Percentiles rank a stretch among this genome's conserved stretches.
phyloP scores from a whole-genome alignment of 1,140 invertebrate genomes.

The Drosophila pandora region DNA sequence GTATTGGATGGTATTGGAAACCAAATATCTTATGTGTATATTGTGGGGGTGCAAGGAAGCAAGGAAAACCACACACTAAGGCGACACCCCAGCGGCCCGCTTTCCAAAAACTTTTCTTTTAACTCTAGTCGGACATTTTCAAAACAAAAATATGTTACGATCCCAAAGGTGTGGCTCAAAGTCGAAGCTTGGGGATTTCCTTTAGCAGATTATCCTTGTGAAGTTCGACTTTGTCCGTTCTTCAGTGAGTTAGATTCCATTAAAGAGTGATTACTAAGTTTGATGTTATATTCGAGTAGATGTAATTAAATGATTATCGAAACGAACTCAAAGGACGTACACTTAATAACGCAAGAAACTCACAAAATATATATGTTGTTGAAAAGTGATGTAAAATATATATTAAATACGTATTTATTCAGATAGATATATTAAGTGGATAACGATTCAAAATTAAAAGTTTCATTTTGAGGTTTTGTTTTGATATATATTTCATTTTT shows the following conservation, averaged over 20 bases:
- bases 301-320: constrained; percentile 62
- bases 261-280: constrained; percentile 47
- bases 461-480: constrained; percentile 45
- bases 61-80: constrained; percentile 20
- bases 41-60: constrained; percentile 15
- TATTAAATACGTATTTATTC: constrained; percentile 53
- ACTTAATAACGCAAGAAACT: constrained; percentile 64
- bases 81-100: constrained; percentile 20
- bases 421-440: constrained; percentile 54
- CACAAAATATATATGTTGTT: constrained; percentile 63
- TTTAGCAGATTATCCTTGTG: not conserved
- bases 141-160: constrained; percentile 17
- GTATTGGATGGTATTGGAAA: constrained; percentile 20
- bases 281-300: constrained; percentile 56
- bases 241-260: constrained; percentile 16
- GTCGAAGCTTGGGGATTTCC: not conserved
- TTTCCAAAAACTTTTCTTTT: constrained; percentile 6
- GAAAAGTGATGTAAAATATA: constrained; percentile 71
- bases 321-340: constrained; percentile 78
- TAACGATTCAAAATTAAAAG: constrained; percentile 62
- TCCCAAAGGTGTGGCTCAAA: constrained; percentile 28
- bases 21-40: constrained; percentile 19
- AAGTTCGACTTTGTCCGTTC: constrained; percentile 16
- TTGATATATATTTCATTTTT: constrained; percentile 41
- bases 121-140: constrained; percentile 7